Conservation (phyloP, 2,113 vertebrate genomes). For the Pelusios castaneus region DNA sequence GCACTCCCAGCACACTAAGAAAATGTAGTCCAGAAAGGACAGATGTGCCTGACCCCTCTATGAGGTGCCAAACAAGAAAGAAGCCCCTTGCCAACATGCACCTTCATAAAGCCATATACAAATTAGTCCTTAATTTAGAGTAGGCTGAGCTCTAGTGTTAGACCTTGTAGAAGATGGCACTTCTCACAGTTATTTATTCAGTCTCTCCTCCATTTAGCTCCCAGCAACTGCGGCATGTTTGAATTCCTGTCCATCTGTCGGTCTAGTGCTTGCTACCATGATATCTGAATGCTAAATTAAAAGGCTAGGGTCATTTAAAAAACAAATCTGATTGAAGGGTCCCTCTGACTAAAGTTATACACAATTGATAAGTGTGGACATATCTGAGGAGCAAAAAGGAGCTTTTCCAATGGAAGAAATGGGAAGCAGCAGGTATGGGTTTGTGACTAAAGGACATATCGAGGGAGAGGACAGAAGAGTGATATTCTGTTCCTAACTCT, state of each 20-base stretch:
- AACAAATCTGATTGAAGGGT: constrained; percentile 20
- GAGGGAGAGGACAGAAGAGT: constrained; percentile 38
- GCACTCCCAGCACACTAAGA: background rate
- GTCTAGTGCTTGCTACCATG: background rate
- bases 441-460: constrained; percentile 47
- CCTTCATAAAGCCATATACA: background rate
- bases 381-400: constrained; percentile 18
- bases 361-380: background rate
- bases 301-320: constrained; percentile 22
- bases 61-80: background rate
- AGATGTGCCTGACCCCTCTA: background rate
- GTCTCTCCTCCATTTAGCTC: background rate
- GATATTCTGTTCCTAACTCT: background rate
- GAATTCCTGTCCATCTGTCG: background rate
- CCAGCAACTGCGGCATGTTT: background rate
- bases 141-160: background rate
- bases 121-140: background rate
- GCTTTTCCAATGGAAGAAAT: constrained; percentile 15
- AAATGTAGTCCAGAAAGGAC: background rate
- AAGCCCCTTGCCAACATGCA: background rate
- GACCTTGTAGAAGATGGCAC: background rate
- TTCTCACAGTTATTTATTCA: background rate
- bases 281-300: constrained; percentile 16
- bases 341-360: constrained; percentile 11
- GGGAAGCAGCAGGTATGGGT: constrained; percentile 6